Evolutionary conservation across 1,140 invertebrate genomes (phyloP).

Genomic region (fruit fly (Drosophila melanogaster)): Release_6_plus_ISO1_MT NT_033777.3:13496001-13496500

Average conservation of each 20-base stretch:
- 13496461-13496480: slow-evolving; percentile 37
- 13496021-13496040: slow-evolving; percentile 74
- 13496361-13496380: slow-evolving; percentile 30
- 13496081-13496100: slow-evolving; percentile 17
- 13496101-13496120: slow-evolving; percentile 57
- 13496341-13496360: slow-evolving; percentile 47
- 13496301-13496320: slow-evolving; percentile 1
- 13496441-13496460: slow-evolving; percentile 32
- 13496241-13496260: slow-evolving; percentile 10
- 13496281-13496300: background rate
- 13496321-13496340: slow-evolving; percentile 5
- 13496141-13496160: slow-evolving; percentile 59
- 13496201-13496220: slow-evolving; percentile 73
- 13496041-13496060: slow-evolving; percentile 65
- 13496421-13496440: slow-evolving; percentile 41
- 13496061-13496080: slow-evolving; percentile 30
- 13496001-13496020: slow-evolving; percentile 72
- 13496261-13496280: background rate
- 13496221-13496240: slow-evolving; percentile 22
- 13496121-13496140: slow-evolving; percentile 76
- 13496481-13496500: slow-evolving; percentile 31
- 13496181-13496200: slow-evolving; percentile 81
- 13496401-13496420: slow-evolving; percentile 73
- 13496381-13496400: slow-evolving; percentile 52
- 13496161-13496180: slow-evolving; percentile 78